Evolutionary conservation across 2,797 vertebrate species (phyloP).

Genomic region (Vireo griseus): DNA sequence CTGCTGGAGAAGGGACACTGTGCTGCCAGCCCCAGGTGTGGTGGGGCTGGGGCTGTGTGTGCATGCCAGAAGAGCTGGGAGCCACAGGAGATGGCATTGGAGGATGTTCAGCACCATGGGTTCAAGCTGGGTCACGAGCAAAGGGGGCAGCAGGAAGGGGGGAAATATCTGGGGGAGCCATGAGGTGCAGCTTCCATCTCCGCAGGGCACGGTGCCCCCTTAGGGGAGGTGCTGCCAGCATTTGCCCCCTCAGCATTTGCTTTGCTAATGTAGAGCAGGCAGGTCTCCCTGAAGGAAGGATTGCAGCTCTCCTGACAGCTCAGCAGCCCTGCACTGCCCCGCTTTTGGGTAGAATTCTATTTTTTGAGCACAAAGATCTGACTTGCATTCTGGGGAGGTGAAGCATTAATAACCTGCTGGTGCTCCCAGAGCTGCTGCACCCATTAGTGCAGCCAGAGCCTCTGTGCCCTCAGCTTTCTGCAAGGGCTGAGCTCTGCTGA

Average conservation of each 20-base stretch:
- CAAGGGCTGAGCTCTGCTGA: not conserved
- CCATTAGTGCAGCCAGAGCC: not conserved
- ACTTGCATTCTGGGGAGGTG: not conserved
- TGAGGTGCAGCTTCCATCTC: not conserved
- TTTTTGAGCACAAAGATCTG: not conserved
- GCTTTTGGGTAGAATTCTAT: not conserved
- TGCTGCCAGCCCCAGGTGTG: accelerated
- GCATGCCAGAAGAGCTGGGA: accelerated
- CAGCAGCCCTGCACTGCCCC: not conserved
- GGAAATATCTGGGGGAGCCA: not conserved
- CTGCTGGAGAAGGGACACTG: not conserved
- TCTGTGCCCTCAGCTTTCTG: not conserved
- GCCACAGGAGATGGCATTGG: accelerated
- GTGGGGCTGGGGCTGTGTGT: not conserved
- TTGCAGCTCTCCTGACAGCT: not conserved
- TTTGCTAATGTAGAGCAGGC: not conserved
- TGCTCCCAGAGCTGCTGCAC: not conserved
- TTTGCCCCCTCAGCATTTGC: not conserved
- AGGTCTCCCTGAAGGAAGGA: not conserved
- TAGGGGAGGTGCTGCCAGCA: not conserved
- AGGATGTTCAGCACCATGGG: accelerated
- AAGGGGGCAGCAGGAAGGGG: not conserved
- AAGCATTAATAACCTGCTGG: not conserved
- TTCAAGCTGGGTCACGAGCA: not conserved
- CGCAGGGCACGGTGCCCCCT: not conserved